These are phyloP conservation scores for Isurus oxyrinchus DNA, from an alignment of 2,113 vertebrate genomes.

Conservation along the genomic window DNA sequence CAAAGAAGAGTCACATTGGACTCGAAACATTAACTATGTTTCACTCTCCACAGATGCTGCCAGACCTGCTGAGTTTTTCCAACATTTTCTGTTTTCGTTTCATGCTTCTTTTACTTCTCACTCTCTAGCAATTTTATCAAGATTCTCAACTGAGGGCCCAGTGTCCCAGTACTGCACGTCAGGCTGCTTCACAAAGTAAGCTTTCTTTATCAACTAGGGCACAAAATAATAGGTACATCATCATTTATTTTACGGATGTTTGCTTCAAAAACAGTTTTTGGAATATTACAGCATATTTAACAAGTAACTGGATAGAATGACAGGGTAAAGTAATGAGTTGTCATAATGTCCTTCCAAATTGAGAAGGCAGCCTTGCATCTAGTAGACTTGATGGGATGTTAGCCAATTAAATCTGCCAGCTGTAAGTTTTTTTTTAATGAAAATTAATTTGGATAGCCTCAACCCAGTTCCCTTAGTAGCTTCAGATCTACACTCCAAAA, in stretches of 20 bases:
- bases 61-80: too few species aligned
- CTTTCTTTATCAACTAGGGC: not conserved
- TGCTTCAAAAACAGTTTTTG: not conserved
- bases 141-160: not conserved
- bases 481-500: too few species aligned
- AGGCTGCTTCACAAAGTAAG: not conserved
- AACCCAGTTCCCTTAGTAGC: too few species aligned
- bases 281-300: not conserved
- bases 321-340: not conserved
- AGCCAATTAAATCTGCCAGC: not conserved
- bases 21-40: too few species aligned
- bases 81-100: too few species aligned
- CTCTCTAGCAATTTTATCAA: not conserved
- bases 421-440: not conserved
- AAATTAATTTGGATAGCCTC: not conserved
- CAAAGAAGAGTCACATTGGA: too few species aligned
- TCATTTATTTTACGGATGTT: not conserved
- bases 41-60: too few species aligned
- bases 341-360: not conserved
- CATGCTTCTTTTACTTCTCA: constrained; percentile 4
- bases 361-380: not conserved
- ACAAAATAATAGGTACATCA: not conserved
- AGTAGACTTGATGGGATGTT: not conserved
- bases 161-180: not conserved
- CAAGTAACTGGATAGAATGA: not conserved